A percentile compares a stretch with the other conserved stretches of the same genome.
phyloP scores from a whole-genome alignment of 1,140 invertebrate species.

The Oryzaephilus surinamensis region DNA sequence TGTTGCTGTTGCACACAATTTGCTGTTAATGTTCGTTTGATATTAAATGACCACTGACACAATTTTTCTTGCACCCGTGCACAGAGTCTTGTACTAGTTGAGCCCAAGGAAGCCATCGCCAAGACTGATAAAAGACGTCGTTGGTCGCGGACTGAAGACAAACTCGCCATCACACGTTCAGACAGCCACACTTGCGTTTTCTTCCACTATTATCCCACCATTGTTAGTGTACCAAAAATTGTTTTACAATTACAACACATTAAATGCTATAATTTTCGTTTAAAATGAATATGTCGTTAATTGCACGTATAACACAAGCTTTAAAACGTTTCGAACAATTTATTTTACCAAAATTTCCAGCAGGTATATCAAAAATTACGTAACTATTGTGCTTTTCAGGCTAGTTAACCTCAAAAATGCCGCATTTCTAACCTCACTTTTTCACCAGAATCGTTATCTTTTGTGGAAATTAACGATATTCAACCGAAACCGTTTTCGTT shows the following conservation, averaged over 20 bases:
- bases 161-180: conserved; percentile 12
- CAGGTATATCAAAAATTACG: conserved; percentile 35
- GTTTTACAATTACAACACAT: no score
- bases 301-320: no score
- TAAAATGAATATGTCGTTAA: no score
- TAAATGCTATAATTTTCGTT: no score
- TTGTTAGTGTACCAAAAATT: no score
- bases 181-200: conserved; percentile 1
- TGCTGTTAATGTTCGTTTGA: background rate
- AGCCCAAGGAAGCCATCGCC: conserved; percentile 67
- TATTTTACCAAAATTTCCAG: conserved; percentile 37
- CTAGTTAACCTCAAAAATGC: no score
- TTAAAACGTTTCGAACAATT: no score
- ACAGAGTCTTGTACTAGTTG: conserved; percentile 58
- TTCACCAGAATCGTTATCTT: conserved; percentile 30
- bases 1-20: no score
- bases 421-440: conserved; percentile 27
- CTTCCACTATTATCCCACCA: conserved; percentile 11
- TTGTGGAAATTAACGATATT: conserved; percentile 26
- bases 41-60: conserved; percentile 49
- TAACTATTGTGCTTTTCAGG: conserved; percentile 17
- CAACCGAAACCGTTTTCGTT: conserved; percentile 28
- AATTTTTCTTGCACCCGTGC: conserved; percentile 63
- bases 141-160: conserved; percentile 11
- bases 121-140: conserved; percentile 47